Percentiles rank a stretch among this genome's conserved stretches.
Evolutionary conservation across 1,140 invertebrate species (phyloP).

Genomic region (Linepithema humile): DNA sequence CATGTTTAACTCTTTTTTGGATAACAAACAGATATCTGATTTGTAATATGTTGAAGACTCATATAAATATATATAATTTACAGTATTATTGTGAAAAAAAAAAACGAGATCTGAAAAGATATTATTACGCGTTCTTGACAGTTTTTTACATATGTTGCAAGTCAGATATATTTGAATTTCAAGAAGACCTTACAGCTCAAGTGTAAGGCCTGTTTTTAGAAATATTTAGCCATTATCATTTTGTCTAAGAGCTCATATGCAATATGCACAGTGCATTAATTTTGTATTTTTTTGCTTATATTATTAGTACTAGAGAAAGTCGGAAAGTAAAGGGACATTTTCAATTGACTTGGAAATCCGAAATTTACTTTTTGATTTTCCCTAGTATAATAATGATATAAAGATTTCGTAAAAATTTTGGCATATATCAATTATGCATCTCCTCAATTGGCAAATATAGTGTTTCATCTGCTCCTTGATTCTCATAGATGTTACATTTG

Average conservation of each 20-base stretch:
- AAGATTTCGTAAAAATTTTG: background rate
- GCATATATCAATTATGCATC: background rate
- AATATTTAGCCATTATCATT: slow-evolving; percentile 36
- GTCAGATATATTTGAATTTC: slow-evolving; percentile 45
- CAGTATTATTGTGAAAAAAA: slow-evolving; percentile 9
- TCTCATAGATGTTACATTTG: slow-evolving; percentile 28
- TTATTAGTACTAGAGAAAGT: background rate
- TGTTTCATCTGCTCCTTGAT: slow-evolving; percentile 31
- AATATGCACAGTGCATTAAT: slow-evolving; percentile 45
- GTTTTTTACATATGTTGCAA: slow-evolving; percentile 22
- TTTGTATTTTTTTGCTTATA: slow-evolving; percentile 54
- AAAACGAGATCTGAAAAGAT: background rate
- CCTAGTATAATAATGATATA: background rate
- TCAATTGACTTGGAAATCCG: too few relatives aligned
- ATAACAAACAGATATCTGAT: slow-evolving; percentile 37
- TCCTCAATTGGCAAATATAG: background rate
- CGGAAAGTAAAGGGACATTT: too few relatives aligned
- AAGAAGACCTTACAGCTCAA: slow-evolving; percentile 20
- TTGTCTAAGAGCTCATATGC: slow-evolving; percentile 35
- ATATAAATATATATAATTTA: background rate
- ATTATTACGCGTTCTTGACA: background rate
- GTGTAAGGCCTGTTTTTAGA: slow-evolving; percentile 48
- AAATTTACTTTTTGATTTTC: too few relatives aligned
- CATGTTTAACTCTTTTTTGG: slow-evolving; percentile 49
- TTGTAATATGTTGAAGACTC: slow-evolving; percentile 27